phyloP scores from a whole-genome alignment of 2,113 vertebrate species.

The Brachionichthys hirsutus region DNA sequence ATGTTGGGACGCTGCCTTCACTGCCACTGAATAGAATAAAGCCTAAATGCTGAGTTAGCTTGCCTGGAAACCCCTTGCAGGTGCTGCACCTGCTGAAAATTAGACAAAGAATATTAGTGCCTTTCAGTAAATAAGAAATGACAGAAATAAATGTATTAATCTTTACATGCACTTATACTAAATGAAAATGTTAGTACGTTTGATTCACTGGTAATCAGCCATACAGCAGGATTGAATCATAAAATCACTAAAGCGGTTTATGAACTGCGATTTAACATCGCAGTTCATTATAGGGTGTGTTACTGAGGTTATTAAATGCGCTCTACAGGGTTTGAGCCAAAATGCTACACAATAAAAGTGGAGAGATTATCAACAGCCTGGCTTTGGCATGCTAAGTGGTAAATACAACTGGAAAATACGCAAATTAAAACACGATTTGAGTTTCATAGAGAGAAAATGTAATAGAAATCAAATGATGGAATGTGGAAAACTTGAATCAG shows the following conservation, averaged over 20 bases:
- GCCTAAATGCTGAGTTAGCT: no score
- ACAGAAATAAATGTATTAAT: no score
- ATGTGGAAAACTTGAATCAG: slow-evolving; percentile 61
- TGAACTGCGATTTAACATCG: slow-evolving; percentile 29
- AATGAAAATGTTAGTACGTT: neutral
- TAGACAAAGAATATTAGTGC: no score
- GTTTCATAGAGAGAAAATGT: slow-evolving; percentile 6
- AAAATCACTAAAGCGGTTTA: slow-evolving; percentile 51
- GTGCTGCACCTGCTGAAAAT: no score
- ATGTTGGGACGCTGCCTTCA: no score
- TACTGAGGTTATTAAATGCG: slow-evolving; percentile 17
- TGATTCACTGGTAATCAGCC: neutral
- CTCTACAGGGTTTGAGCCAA: slow-evolving; percentile 18
- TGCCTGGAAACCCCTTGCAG: no score
- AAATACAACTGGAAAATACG: slow-evolving; percentile 7
- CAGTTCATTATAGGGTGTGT: slow-evolving; percentile 15
- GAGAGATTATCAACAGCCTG: slow-evolving; percentile 7
- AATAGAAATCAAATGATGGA: slow-evolving; percentile 48
- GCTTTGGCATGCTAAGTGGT: slow-evolving; percentile 8
- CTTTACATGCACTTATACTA: no score
- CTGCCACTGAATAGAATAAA: no score
- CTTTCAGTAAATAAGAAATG: no score
- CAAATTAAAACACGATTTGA: slow-evolving; percentile 34
- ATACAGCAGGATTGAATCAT: slow-evolving; percentile 17
- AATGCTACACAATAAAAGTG: slow-evolving; percentile 4